Conservation (phyloP, 1,140 invertebrate genomes). For the Bilobella aurantiaca region DNA sequence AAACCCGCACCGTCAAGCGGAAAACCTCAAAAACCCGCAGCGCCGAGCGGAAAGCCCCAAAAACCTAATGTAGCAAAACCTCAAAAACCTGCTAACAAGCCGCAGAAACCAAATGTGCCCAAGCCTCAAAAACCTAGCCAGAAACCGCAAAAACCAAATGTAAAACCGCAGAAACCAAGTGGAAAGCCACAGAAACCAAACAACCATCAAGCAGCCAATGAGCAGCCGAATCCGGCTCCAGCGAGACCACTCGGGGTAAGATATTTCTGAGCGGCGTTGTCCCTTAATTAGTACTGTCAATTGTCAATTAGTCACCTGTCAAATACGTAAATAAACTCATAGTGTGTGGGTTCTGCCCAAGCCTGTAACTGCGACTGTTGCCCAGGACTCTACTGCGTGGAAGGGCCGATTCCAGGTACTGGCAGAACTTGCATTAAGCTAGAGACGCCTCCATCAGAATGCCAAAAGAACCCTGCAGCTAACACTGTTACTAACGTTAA, state of each 20-base stretch:
- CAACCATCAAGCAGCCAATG: background rate
- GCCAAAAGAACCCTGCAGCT: background rate
- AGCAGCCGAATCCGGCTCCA: too few species aligned
- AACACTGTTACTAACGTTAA: background rate
- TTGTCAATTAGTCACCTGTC: too few species aligned
- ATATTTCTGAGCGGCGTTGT: too few species aligned
- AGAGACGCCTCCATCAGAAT: background rate
- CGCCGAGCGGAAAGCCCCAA: too few species aligned
- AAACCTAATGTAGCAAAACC: background rate
- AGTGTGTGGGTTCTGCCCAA: background rate
- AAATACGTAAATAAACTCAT: background rate
- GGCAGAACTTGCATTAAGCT: background rate
- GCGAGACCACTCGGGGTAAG: background rate
- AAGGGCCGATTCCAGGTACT: background rate
- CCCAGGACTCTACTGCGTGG: background rate
- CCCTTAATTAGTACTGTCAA: too few species aligned
- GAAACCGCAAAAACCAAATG: background rate
- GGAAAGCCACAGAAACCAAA: background rate
- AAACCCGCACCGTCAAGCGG: too few species aligned
- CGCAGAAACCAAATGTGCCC: background rate
- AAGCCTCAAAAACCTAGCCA: background rate
- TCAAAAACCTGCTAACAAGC: background rate
- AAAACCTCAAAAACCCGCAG: too few species aligned
- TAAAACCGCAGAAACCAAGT: background rate
- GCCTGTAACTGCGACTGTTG: constrained; percentile 9